Percentiles rank a stretch among this genome's conserved stretches.
Conservation (phyloP, 2,888 invertebrate genomes). For the Odontomyia ornata region DNA sequence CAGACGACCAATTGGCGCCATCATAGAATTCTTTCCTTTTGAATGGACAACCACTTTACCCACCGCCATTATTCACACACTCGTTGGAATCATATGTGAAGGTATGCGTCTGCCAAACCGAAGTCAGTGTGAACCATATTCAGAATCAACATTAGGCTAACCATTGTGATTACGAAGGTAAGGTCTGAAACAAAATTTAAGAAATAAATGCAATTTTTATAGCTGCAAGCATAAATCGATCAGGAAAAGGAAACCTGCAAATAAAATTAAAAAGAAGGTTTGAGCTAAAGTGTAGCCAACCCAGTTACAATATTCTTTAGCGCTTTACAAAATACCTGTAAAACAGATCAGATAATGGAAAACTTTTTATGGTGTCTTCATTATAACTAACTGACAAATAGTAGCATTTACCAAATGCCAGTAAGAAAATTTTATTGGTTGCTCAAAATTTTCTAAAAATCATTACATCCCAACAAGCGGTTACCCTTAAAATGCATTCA, state of each 20-base stretch:
- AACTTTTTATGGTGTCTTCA: no score
- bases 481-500: background rate
- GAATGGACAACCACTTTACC: conserved; percentile 49
- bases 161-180: background rate
- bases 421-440: no score
- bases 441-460: no score
- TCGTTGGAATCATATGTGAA: conserved; percentile 44
- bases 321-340: no score
- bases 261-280: conserved; percentile 10
- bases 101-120: background rate
- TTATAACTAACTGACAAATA: no score
- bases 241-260: conserved; percentile 24
- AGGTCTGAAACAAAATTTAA: background rate
- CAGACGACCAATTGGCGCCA: conserved; percentile 51
- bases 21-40: conserved; percentile 47
- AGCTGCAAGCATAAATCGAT: conserved; percentile 32
- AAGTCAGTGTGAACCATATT: background rate
- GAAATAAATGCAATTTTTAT: conserved; percentile 27
- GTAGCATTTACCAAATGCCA: no score
- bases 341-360: no score
- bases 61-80: conserved; percentile 49
- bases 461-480: background rate
- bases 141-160: background rate
- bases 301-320: no score
- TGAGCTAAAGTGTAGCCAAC: no score